Percentiles rank a stretch among this genome's conserved stretches.
Conservation (phyloP, 92 coral and sea anemone species). For the Actinostola sp. region DNA sequence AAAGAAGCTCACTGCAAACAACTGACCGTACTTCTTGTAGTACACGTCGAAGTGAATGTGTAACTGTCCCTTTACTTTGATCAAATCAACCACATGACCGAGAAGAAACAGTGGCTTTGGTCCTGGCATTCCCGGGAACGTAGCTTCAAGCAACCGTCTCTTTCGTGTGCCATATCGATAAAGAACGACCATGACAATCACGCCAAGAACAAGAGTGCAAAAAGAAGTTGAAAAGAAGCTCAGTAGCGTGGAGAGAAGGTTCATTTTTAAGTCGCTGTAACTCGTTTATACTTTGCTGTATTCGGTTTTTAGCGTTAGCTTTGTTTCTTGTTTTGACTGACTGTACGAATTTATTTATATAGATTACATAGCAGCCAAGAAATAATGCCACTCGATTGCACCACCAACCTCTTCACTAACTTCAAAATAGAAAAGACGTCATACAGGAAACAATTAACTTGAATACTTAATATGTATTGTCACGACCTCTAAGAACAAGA, state of each 20-base stretch:
- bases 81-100: constrained; percentile 30
- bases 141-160: constrained; percentile 32
- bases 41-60: constrained; percentile 40
- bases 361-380: too few relatives aligned
- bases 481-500: too few relatives aligned
- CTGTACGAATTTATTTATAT: too few relatives aligned
- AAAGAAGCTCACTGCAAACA: constrained; percentile 34
- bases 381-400: too few relatives aligned
- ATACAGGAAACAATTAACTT: too few relatives aligned
- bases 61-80: constrained; percentile 42
- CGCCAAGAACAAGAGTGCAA: neutral
- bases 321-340: too few relatives aligned
- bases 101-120: constrained; percentile 58
- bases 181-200: neutral
- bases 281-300: neutral
- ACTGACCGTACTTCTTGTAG: constrained; percentile 61
- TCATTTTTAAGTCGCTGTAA: neutral
- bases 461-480: too few relatives aligned
- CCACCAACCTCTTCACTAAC: neutral
- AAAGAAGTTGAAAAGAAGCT: neutral
- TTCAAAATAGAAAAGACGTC: neutral
- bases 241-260: neutral
- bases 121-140: constrained; percentile 49
- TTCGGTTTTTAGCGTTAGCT: too few relatives aligned
- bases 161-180: constrained; percentile 32